phyloP scores from a whole-genome alignment of 2,113 vertebrate genomes.

The Alosa alosa region DNA sequence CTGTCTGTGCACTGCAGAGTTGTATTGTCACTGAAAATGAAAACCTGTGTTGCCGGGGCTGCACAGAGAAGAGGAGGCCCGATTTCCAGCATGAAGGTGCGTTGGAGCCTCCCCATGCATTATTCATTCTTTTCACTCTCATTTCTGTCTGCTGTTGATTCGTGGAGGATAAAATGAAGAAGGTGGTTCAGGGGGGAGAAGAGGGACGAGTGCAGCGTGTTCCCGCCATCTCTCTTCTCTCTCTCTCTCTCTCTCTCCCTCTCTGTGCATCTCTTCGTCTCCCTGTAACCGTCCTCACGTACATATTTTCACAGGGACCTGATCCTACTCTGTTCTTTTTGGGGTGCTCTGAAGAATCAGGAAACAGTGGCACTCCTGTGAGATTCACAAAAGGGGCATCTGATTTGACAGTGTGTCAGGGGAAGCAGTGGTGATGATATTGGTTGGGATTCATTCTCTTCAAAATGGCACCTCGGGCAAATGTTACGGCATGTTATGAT shows the following conservation, averaged over 20 bases:
- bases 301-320: constrained; percentile 38
- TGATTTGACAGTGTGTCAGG: constrained; percentile 7
- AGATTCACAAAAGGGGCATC: constrained; percentile 1
- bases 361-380: constrained; percentile 25
- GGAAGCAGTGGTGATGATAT: neutral
- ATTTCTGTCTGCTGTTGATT: constrained; percentile 48
- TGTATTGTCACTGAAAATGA: constrained; percentile 64
- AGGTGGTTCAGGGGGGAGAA: constrained; percentile 19
- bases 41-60: constrained; percentile 52
- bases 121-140: constrained; percentile 41
- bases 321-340: constrained; percentile 31
- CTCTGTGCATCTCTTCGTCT: constrained; percentile 13
- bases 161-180: constrained; percentile 41
- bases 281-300: constrained; percentile 16
- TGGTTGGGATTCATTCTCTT: neutral
- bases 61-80: constrained; percentile 34
- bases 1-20: constrained; percentile 48
- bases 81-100: constrained; percentile 36
- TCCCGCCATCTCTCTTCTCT: constrained; percentile 52
- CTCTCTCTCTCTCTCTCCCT: neutral
- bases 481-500: constrained; percentile 3
- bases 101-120: constrained; percentile 37
- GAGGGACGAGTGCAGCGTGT: constrained; percentile 45
- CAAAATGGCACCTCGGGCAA: neutral
- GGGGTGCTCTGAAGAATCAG: constrained; percentile 30